These are phyloP conservation scores for Pristionchus maxplancki DNA, from an alignment of 2,888 invertebrate genomes.

Conservation along the genomic window DNA sequence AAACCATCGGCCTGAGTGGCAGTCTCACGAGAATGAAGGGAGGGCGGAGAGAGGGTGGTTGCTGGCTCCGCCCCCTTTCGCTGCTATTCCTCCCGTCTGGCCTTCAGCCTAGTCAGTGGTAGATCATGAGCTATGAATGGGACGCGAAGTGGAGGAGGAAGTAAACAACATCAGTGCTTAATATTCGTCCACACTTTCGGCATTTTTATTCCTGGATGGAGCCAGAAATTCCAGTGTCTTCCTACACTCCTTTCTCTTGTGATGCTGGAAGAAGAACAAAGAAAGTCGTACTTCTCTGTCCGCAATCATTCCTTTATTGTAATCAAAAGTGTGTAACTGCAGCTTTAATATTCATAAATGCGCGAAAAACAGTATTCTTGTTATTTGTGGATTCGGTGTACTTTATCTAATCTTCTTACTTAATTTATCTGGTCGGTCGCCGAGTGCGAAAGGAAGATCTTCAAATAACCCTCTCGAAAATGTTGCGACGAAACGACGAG, in stretches of 20 bases:
- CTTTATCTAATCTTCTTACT: no score
- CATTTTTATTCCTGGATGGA: no score
- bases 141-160: background rate
- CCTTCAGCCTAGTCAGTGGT: constrained; percentile 2
- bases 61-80: background rate
- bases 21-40: background rate
- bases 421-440: background rate
- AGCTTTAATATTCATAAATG: no score
- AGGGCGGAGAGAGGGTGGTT: constrained; percentile 1
- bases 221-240: no score
- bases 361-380: no score
- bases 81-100: background rate
- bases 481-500: constrained; percentile 22
- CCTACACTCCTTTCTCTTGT: no score
- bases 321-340: no score
- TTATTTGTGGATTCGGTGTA: no score
- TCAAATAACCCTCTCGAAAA: background rate
- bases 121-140: constrained; percentile 43
- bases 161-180: background rate
- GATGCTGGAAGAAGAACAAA: no score
- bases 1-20: background rate
- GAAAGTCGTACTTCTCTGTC: no score
- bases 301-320: no score
- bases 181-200: background rate
- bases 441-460: background rate